Conservation (phyloP, 2,113 vertebrate genomes). For the Poeciliopsis prolifica region DNA sequence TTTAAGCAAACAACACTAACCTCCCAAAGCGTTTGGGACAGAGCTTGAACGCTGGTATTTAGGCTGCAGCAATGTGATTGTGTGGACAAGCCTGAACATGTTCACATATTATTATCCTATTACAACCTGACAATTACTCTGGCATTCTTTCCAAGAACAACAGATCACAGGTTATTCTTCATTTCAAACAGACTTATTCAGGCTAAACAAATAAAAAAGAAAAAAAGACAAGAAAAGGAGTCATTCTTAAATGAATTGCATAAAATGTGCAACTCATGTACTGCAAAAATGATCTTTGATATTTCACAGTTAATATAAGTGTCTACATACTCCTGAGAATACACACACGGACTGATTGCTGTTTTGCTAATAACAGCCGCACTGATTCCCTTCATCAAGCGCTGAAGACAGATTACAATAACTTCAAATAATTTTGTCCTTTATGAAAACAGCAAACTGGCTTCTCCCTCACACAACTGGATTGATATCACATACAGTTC, state of each 20-base stretch:
- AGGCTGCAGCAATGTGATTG: slow-evolving; percentile 2
- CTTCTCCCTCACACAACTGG: neutral
- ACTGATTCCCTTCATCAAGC: too few species aligned
- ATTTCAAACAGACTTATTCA: neutral
- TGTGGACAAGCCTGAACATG: slow-evolving; percentile 14
- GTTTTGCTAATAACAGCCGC: too few species aligned
- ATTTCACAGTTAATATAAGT: neutral
- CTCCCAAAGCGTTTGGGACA: neutral
- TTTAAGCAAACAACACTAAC: neutral
- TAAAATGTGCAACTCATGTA: neutral
- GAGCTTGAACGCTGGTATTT: neutral
- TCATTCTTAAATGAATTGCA: neutral
- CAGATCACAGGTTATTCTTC: neutral
- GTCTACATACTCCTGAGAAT: too few species aligned
- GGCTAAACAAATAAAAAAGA: neutral
- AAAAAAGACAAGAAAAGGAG: too few species aligned
- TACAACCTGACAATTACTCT: neutral
- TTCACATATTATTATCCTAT: neutral
- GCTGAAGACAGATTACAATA: neutral
- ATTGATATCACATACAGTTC: neutral
- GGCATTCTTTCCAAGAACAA: neutral
- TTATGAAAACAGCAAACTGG: neutral
- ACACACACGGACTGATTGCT: too few species aligned
- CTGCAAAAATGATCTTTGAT: neutral
- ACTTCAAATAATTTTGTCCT: neutral